Conservation (phyloP, 2,888 invertebrate species). For the Dasysyrphus albostriatus region DNA sequence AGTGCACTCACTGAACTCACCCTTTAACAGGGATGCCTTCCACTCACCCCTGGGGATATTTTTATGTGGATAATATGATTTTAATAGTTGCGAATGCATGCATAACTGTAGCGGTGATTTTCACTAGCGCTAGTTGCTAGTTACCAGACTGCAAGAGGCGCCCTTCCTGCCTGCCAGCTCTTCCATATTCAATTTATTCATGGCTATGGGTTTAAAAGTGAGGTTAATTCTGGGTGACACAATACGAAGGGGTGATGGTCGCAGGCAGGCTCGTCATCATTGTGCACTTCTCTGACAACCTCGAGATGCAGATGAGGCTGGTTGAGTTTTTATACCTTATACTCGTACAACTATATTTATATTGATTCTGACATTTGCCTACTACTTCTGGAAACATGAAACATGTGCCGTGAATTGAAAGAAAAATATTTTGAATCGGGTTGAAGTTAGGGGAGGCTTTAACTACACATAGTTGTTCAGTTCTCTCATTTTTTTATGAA, state of each 20-base stretch:
- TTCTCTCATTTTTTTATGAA: constrained; percentile 67
- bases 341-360: constrained; percentile 27
- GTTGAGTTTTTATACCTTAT: background rate
- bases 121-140: background rate
- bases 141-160: background rate
- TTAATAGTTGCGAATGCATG: constrained; percentile 79
- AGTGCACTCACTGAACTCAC: constrained; percentile 50
- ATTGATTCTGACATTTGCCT: constrained; percentile 66
- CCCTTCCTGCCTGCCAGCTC: constrained; percentile 12
- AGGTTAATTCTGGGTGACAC: constrained; percentile 75
- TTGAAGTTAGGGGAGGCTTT: constrained; percentile 25
- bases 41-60: constrained; percentile 79
- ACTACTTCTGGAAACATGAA: background rate
- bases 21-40: constrained; percentile 44
- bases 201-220: constrained; percentile 63
- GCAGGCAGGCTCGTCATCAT: background rate
- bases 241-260: constrained; percentile 59
- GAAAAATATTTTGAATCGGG: constrained; percentile 46
- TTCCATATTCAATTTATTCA: constrained; percentile 72
- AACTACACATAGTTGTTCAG: background rate
- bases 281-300: constrained; percentile 29
- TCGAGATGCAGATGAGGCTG: constrained; percentile 60
- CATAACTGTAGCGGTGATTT: constrained; percentile 68
- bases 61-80: constrained; percentile 81
- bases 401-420: constrained; percentile 66